Base-by-base conservation (phyloP, 2,113 vertebrate species). In the Myrmophylax atrothorax region DNA sequence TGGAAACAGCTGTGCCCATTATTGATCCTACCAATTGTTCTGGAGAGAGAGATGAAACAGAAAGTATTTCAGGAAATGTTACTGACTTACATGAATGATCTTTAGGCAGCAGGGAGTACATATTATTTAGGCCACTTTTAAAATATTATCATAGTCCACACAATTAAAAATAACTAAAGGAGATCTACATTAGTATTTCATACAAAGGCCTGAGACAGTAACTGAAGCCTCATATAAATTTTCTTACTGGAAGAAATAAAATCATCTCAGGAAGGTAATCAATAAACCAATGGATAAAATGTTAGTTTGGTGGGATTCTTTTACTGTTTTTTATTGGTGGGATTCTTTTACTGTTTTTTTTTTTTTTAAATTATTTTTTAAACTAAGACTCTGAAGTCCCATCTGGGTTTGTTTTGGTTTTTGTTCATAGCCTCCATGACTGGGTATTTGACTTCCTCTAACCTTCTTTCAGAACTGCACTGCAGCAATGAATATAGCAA, bases 21-120 rank as follows among this genome's bases (percentile, higher is more conserved):
- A 58, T 46, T 60, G 63, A 80, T 80, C 33, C 42, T 90, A 76
- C 10, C 73, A 90, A 46, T 53, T 88, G 6, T 72, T 92, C 75
- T 63, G 18, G 19, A 64, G 16, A 31, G 35, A 85, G 24, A 69
- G n/a, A 33, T 72, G 69, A 96, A 94, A 94, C 12, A 78, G n/a
- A 69, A 86, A 76, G 29, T 12, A 3, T 53, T 38, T 53, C 87
- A 46, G 23, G 31, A 68, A 82, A 75, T 84, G 18, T 16, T 56
- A n/a, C 35, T 58, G 3, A 58, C 53, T 75, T 35, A 58, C 7
- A 46, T 47, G 12, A 58, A 75, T 44, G 31, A 14, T 56, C 64
- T 50, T 28, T 46, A 66, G 26, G 26, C 25, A 89, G 16, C 20
- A 66, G 12, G 2, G 33, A 7, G 8, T 47, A 33, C 8, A 19